Evolutionary conservation across 53 echinoderm and acorn worm species (phyloP).

Genomic region (Paracentrotus lividus): DNA sequence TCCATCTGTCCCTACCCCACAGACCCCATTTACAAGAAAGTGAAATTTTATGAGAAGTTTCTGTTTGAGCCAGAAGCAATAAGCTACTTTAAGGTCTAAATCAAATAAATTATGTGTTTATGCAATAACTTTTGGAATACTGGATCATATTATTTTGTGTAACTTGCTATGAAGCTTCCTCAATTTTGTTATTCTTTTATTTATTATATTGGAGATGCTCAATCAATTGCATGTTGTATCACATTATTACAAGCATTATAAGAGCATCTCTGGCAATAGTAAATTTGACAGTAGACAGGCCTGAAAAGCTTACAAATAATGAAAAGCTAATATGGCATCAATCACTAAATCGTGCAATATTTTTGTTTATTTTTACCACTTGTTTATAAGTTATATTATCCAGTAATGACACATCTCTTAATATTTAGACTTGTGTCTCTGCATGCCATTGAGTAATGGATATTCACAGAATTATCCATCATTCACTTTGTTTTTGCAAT

Average conservation of each 20-base stretch:
- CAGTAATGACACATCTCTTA: slow-evolving; percentile 16
- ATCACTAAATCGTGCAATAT: slow-evolving; percentile 30
- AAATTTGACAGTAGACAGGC: slow-evolving; percentile 17
- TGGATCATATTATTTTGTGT: neutral
- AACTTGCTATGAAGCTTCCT: slow-evolving; percentile 26
- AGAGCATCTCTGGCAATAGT: slow-evolving; percentile 19
- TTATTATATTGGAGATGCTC: slow-evolving; percentile 1
- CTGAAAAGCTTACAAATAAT: slow-evolving; percentile 5
- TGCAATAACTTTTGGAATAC: slow-evolving; percentile 38
- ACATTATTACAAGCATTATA: slow-evolving; percentile 24
- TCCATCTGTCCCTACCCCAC: neutral
- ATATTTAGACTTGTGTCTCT: neutral
- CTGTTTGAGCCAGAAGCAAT: slow-evolving; percentile 24
- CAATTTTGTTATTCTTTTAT: neutral
- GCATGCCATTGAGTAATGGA: neutral
- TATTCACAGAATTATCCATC: slow-evolving; percentile 10
- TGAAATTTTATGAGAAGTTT: neutral
- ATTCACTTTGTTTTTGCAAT: slow-evolving; percentile 29
- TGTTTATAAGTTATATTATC: slow-evolving; percentile 25
- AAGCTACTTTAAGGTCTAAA: slow-evolving; percentile 27
- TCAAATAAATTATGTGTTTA: slow-evolving; percentile 26
- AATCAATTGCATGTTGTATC: slow-evolving; percentile 37
- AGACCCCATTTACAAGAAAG: slow-evolving; percentile 25
- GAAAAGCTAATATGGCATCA: slow-evolving; percentile 21
- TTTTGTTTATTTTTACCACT: slow-evolving; percentile 8